Evolutionary conservation across 2,888 invertebrate genomes (phyloP).

Genomic region (Listrodromus nycthemerus): DNA sequence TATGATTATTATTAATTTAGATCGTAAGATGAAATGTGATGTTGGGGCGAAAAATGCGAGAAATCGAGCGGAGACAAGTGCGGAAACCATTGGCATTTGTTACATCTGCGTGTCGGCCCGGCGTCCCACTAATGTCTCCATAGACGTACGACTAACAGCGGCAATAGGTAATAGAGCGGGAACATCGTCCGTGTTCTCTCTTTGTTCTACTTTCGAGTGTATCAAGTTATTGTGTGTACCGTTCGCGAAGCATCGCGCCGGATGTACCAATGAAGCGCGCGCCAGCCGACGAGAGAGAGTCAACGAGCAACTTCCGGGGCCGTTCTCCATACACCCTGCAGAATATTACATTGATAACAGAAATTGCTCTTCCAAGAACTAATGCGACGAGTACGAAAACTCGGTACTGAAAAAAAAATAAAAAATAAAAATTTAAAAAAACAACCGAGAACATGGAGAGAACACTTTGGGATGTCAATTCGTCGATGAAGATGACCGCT

Average conservation of each 20-base stretch:
- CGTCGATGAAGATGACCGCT: too few species aligned
- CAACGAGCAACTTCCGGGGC: constrained; percentile 83
- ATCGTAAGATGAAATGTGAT: not conserved
- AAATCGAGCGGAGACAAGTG: not conserved
- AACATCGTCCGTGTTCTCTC: constrained; percentile 31
- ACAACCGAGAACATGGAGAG: too few species aligned
- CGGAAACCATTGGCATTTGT: constrained; percentile 18
- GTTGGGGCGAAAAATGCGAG: not conserved
- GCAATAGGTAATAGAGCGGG: constrained; percentile 25
- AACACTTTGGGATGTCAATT: too few species aligned
- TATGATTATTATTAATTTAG: not conserved
- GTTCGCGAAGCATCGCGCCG: constrained; percentile 77
- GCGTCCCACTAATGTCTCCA: not conserved
- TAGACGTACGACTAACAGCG: not conserved
- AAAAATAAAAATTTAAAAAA: too few species aligned
- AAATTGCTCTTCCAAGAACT: constrained; percentile 76
- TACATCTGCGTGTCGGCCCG: constrained; percentile 7
- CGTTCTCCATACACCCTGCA: constrained; percentile 71
- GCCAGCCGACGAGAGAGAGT: constrained; percentile 75
- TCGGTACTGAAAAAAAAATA: too few species aligned
- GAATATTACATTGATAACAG: constrained; percentile 81
- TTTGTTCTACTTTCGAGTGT: constrained; percentile 77
- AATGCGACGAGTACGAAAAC: constrained; percentile 30
- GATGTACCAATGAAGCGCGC: constrained; percentile 83
- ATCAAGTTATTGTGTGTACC: constrained; percentile 79